These are phyloP conservation scores for Zaprionus gabonicus DNA, from an alignment of 1,140 invertebrate genomes.

Conservation along the genomic window DNA sequence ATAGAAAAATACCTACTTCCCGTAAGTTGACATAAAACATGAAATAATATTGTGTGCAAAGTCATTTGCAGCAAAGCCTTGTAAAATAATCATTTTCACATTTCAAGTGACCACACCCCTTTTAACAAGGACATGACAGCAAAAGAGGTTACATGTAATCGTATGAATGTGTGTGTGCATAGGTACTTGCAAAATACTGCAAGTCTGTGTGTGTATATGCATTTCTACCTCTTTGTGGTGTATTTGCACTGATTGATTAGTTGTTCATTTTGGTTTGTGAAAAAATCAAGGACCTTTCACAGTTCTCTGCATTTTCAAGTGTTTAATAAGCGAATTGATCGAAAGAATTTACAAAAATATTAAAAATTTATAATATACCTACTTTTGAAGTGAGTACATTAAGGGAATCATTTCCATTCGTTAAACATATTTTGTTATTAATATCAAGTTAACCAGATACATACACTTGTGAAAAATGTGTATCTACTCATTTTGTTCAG, in stretches of 20 bases:
- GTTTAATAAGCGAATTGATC: neutral
- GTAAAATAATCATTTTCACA: neutral
- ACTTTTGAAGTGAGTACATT: neutral
- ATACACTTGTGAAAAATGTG: neutral
- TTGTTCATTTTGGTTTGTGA: constrained; percentile 8
- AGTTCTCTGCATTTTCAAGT: neutral
- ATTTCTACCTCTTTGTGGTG: constrained; percentile 2
- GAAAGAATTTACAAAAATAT: neutral
- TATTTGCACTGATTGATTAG: constrained; percentile 1
- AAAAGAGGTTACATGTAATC: constrained; percentile 6
- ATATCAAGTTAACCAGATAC: neutral
- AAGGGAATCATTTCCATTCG: neutral
- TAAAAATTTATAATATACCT: neutral
- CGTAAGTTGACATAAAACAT: neutral
- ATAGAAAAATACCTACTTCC: neutral
- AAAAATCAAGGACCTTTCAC: neutral
- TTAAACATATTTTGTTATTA: neutral
- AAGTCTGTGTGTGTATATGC: neutral
- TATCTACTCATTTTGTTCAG: constrained; percentile 1
- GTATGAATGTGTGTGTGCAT: constrained; percentile 1
- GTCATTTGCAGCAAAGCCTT: neutral
- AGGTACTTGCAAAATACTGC: neutral
- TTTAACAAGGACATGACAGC: constrained; percentile 4
- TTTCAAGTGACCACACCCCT: constrained; percentile 22
- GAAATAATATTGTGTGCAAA: neutral